Base-by-base conservation (phyloP, 2,113 vertebrate species). In the Elaphurus davidianus region DNA sequence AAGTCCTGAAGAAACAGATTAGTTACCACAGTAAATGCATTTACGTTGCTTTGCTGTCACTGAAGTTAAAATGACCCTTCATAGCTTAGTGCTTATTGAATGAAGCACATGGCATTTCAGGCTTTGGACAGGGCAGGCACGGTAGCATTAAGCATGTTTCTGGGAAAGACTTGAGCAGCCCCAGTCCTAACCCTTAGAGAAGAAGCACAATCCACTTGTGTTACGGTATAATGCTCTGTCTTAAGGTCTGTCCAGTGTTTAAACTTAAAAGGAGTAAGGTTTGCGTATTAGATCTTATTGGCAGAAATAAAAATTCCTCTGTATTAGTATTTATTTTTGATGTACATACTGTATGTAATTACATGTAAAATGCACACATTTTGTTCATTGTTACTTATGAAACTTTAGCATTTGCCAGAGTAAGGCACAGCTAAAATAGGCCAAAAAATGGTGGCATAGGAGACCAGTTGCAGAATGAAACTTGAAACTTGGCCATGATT, bases 401-500 rank as follows among this genome's bases (percentile, higher is more conserved):
- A 94, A 82, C 59, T 30, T 82, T 59, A 36, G 71, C 83, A 55
- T 91, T 67, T 79, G 71, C 17, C 45, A 87, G 90, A 93, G 43
- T 85, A 64, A 92, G 16, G 91, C 52, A 67, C 40, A 64, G 21
- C 67, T 67, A 93, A 94, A 50, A 81, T 50, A 89, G 85, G 36
- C 43, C 16, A 85, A 78, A 54, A 88, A 96, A 45, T 94, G 43
- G 23, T 94, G 50, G 23, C 40, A 7, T 60, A 60, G 19, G n/a
- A 91, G 47, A 40, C 33, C 88, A 64, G 3, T 74, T 97, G 47
- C 27, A 79, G 54, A 78, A 50, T 82, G 87, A 64, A 71, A 95
- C 21, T 85, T 59, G 88, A 96, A 96, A 93, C 64, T 79, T 94
- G 19, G 83, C 6, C 87, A 59, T 93, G 79, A 62, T 89, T 97